Percentiles rank a stretch among this genome's conserved stretches.
Conservation (phyloP, 2,113 vertebrate species). For the Oxygymnocypris stewartii region DNA sequence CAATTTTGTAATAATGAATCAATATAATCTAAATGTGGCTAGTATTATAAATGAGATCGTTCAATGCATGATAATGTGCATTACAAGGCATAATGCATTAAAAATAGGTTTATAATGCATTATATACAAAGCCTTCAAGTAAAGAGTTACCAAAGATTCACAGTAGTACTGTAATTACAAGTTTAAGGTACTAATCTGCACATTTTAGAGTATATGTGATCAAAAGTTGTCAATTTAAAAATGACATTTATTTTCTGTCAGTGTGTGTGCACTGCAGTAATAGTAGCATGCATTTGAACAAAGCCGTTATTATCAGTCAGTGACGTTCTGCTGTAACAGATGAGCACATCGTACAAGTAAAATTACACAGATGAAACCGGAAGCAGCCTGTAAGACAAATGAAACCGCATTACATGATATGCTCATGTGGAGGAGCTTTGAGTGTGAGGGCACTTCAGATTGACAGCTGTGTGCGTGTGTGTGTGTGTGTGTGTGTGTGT, state of each 20-base stretch:
- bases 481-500: slow-evolving; percentile 27
- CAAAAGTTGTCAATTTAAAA: neutral
- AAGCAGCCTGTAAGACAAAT: neutral
- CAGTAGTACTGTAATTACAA: neutral
- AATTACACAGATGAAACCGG: neutral
- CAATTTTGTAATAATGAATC: too few relatives aligned
- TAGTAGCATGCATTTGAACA: neutral
- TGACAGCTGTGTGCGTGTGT: slow-evolving; percentile 35
- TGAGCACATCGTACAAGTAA: neutral
- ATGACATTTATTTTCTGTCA: neutral
- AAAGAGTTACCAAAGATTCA: neutral
- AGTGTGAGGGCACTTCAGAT: neutral
- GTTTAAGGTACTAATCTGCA: neutral
- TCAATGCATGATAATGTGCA: too few relatives aligned
- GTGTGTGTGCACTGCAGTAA: neutral
- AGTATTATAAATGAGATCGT: too few relatives aligned
- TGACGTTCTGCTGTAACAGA: neutral
- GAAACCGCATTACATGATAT: neutral
- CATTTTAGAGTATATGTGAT: too few relatives aligned
- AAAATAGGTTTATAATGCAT: too few relatives aligned
- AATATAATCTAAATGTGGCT: too few relatives aligned
- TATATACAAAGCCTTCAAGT: too few relatives aligned
- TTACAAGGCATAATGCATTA: too few relatives aligned
- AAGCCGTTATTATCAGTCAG: neutral
- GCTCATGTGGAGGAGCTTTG: neutral